These are phyloP conservation scores for Microcebus ravelobensis DNA, from an alignment of 2,113 vertebrate species.

Conservation along the genomic window DNA sequence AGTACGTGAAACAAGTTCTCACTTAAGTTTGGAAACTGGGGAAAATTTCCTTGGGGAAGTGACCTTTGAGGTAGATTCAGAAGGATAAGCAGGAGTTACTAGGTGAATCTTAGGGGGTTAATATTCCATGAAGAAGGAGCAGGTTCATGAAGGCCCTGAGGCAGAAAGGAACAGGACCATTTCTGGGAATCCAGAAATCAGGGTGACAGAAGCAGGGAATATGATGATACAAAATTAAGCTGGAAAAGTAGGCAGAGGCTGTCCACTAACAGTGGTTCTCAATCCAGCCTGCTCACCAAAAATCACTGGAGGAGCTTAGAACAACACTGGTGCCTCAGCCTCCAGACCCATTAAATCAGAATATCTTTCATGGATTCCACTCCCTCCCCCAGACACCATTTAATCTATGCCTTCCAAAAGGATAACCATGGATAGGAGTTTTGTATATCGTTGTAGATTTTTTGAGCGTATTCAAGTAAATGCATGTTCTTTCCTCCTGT, in stretches of 20 bases:
- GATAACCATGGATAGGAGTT: neutral
- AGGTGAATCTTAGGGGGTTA: neutral
- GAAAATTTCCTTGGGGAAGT: neutral
- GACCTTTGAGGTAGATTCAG: neutral
- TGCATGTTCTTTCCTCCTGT: neutral
- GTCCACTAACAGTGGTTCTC: neutral
- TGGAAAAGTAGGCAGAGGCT: neutral
- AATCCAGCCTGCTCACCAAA: neutral
- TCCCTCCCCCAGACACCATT: neutral
- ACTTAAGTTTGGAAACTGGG: conserved; percentile 20
- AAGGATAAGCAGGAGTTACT: neutral
- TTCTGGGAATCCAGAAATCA: neutral
- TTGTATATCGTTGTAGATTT: conserved; percentile 25
- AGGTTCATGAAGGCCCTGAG: neutral
- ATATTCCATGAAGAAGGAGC: neutral
- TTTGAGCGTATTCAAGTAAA: neutral
- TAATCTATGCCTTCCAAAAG: neutral
- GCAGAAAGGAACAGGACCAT: neutral
- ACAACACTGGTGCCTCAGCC: neutral
- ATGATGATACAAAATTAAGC: neutral
- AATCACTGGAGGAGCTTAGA: neutral
- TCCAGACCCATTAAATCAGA: neutral
- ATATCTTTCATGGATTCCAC: neutral
- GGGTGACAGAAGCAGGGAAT: neutral
- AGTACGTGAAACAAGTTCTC: neutral